Evolutionary conservation across 2,797 vertebrate species (phyloP), one percentile per base, ranked within the genome.

Genomic region (Macroramphosus scolopax): DNA sequence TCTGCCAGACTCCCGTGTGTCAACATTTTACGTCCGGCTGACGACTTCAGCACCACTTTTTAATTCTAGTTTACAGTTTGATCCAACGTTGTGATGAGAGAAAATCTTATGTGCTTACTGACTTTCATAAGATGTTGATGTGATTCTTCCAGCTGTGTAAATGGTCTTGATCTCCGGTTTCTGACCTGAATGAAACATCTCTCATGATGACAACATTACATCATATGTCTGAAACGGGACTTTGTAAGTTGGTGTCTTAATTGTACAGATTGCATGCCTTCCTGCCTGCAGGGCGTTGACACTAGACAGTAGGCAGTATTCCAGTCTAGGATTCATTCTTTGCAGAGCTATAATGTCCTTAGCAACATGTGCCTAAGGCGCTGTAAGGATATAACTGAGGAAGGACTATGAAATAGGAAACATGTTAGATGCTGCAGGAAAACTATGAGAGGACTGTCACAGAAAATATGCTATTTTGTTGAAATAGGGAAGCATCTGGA

Each of bases 401-500:
- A 56, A 35, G 49, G 47, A 39, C 43, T 22, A 38, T 26, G 18
- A 41, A 65, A 61, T 29, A 58, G 56, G n/a, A 63, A 67, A 28
- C 39, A 8, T 29, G n/a, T n/a, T n/a, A n/a, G n/a, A n/a, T n/a
- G n/a, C n/a, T n/a, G n/a, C n/a, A n/a, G 70, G 72, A 65, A 65
- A 41, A 61, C 53, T 60, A 42, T 65, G 51, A 76, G 70, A 65
- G 63, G 38, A 18, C 58, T 41, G 29, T 46, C 28, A 26, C 46
- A 33, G 49, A 51, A 60, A 46, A 51, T 12, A 67, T 48, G 17
- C 46, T 64, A 31, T 68, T 77, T 73, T 68, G 40, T 61, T 69
- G 20, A 74, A 72, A 57, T 78, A 71, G 63, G 44, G 31, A 75
- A 51, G 52, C 58, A 26, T 66, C 41, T 78, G 7, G 20, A 60